These are phyloP conservation scores for Leptothorax acervorum DNA, from an alignment of 2,888 invertebrate species.

Conservation along the genomic window DNA sequence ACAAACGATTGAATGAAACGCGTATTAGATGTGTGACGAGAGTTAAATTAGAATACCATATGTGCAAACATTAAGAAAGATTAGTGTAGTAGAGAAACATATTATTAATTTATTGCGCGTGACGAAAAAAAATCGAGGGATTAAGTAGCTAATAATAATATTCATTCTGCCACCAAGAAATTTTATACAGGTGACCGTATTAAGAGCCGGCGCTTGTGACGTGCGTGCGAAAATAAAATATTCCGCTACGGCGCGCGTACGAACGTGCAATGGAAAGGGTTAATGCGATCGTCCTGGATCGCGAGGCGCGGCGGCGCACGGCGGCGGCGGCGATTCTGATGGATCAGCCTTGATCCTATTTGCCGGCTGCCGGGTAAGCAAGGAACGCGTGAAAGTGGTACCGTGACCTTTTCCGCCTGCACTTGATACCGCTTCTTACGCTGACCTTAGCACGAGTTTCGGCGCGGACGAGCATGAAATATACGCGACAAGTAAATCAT, in stretches of 20 bases:
- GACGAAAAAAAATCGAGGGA: not conserved
- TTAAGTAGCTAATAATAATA: not conserved
- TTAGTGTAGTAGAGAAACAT: not conserved
- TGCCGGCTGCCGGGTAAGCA: slow-evolving; percentile 63
- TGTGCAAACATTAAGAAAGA: not conserved
- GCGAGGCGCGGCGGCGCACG: not conserved
- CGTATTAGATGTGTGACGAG: not conserved
- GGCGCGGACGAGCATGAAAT: slow-evolving; percentile 51
- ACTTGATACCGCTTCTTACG: slow-evolving; percentile 73
- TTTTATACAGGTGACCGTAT: slow-evolving; percentile 7
- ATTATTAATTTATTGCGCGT: not conserved
- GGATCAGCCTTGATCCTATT: slow-evolving; percentile 76
- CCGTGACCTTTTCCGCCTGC: slow-evolving; percentile 74
- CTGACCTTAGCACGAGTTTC: slow-evolving; percentile 75
- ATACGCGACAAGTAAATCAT: slow-evolving; percentile 64
- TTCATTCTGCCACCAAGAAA: not conserved
- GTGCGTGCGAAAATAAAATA: slow-evolving; percentile 19
- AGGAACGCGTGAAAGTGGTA: slow-evolving; percentile 75
- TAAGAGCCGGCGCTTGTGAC: not conserved
- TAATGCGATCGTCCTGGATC: slow-evolving; percentile 35
- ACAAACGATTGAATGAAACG: not conserved
- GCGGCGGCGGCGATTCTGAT: slow-evolving; percentile 46
- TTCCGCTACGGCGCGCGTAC: not conserved
- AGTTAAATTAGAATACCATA: not conserved
- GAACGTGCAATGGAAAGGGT: slow-evolving; percentile 15